Percentiles rank a stretch among this genome's conserved stretches.
Conservation (phyloP, 2,797 vertebrate genomes). For the Melanotaenia pygmaea region DNA sequence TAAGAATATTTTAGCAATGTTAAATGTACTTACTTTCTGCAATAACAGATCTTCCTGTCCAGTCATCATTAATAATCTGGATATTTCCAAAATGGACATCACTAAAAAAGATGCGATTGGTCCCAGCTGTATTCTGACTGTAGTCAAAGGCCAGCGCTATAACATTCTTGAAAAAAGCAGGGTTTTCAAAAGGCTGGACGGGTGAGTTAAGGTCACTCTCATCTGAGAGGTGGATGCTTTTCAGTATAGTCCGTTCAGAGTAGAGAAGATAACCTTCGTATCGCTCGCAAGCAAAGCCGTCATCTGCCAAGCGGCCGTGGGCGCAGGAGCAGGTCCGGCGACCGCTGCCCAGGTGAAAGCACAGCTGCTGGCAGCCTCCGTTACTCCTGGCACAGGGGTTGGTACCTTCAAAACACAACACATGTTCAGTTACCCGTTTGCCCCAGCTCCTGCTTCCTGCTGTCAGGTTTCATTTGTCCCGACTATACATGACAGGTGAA, state of each 20-base stretch:
- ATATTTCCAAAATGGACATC: constrained; percentile 98
- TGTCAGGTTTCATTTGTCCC: constrained; percentile 19
- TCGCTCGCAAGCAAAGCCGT: constrained; percentile 90
- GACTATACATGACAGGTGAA: not conserved
- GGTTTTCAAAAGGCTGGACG: constrained; percentile 92
- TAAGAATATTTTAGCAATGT: not conserved
- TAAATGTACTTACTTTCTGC: constrained; percentile 91
- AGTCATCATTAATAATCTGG: constrained; percentile 96
- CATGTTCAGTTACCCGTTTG: constrained; percentile 24
- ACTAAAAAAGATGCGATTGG: constrained; percentile 97
- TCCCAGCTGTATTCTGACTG: constrained; percentile 85
- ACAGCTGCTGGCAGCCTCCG: constrained; percentile 95
- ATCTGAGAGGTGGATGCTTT: constrained; percentile 97
- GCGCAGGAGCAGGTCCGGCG: constrained; percentile 92
- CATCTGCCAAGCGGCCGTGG: constrained; percentile 92
- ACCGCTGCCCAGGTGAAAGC: constrained; percentile 91
- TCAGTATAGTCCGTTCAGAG: constrained; percentile 95
- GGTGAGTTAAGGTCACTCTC: constrained; percentile 97
- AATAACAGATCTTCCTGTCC: constrained; percentile 89
- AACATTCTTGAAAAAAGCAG: constrained; percentile 92
- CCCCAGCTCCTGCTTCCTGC: not conserved
- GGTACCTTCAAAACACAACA: constrained; percentile 84
- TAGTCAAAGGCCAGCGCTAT: constrained; percentile 95
- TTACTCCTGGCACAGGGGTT: constrained; percentile 93
- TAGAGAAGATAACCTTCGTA: constrained; percentile 97